These are phyloP conservation scores for Macaria notata DNA, from an alignment of 2,888 invertebrate species.

Conservation along the genomic window DNA sequence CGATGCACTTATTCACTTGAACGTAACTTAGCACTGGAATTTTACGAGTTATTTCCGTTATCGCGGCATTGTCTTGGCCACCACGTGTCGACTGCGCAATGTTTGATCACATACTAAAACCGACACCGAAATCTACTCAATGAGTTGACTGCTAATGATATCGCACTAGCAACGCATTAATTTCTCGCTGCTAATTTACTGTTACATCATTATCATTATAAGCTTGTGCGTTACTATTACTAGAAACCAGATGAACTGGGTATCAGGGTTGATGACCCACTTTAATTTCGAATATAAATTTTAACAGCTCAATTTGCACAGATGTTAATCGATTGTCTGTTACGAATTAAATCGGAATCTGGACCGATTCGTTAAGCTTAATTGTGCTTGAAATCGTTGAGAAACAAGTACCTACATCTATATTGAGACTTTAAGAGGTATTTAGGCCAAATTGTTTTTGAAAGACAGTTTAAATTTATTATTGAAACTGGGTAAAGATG, in stretches of 20 bases:
- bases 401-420: constrained; percentile 14
- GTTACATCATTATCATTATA: background rate
- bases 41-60: constrained; percentile 18
- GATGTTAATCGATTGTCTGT: constrained; percentile 37
- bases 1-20: constrained; percentile 32
- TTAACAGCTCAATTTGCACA: constrained; percentile 37
- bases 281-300: constrained; percentile 20
- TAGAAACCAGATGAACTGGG: constrained; percentile 24
- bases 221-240: background rate
- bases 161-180: constrained; percentile 42
- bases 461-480: constrained; percentile 9
- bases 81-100: constrained; percentile 61
- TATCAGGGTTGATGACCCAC: constrained; percentile 47
- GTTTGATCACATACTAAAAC: constrained; percentile 60
- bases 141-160: constrained; percentile 51
- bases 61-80: constrained; percentile 39
- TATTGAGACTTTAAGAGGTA: constrained; percentile 7
- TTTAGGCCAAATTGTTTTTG: constrained; percentile 18
- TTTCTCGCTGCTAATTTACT: constrained; percentile 38
- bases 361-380: constrained; percentile 28
- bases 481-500: constrained; percentile 1
- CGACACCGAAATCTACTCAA: constrained; percentile 45
- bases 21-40: constrained; percentile 25
- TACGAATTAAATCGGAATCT: constrained; percentile 28
- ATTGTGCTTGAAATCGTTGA: constrained; percentile 29